phyloP scores from a whole-genome alignment of 2,888 invertebrate species.

The Lepidonotus clava region DNA sequence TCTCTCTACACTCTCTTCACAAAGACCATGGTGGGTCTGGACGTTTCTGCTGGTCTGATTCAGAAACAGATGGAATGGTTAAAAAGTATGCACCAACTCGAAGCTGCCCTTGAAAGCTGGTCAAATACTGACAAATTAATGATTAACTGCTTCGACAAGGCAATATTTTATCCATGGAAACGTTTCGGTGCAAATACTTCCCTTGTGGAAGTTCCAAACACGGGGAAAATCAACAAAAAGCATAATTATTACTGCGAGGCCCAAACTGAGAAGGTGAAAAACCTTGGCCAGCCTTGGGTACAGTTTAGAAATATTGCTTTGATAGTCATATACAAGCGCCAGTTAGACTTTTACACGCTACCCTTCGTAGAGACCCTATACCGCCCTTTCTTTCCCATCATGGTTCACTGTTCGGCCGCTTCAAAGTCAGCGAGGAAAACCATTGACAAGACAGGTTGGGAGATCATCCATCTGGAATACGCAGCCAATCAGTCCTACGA shows the following conservation, averaged over 20 bases:
- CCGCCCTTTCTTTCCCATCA: not conserved
- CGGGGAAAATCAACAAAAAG: not conserved
- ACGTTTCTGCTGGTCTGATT: not conserved
- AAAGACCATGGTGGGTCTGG: not conserved
- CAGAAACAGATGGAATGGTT: not conserved
- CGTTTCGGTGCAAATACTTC: not conserved
- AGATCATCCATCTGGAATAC: conserved; percentile 2
- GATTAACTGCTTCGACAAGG: not conserved
- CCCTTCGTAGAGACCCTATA: conserved; percentile 16
- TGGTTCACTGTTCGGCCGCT: conserved; percentile 6
- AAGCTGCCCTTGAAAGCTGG: not conserved
- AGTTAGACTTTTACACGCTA: not conserved
- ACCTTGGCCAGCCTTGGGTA: not conserved
- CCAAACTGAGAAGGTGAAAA: not conserved
- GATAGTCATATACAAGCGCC: not conserved
- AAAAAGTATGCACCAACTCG: not conserved
- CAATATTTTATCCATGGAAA: not conserved
- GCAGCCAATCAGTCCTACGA: not conserved
- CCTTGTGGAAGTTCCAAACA: not conserved
- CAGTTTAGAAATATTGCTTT: conserved; percentile 8
- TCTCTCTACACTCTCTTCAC: not conserved
- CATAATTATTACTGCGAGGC: not conserved
- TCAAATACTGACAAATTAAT: not conserved
- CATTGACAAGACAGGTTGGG: not conserved
- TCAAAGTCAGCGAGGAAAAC: not conserved